Percentiles rank a stretch among this genome's conserved stretches.
These are phyloP conservation scores for Caenorhabditis imperialis DNA, from an alignment of 2,888 invertebrate species.

Conservation along the genomic window DNA sequence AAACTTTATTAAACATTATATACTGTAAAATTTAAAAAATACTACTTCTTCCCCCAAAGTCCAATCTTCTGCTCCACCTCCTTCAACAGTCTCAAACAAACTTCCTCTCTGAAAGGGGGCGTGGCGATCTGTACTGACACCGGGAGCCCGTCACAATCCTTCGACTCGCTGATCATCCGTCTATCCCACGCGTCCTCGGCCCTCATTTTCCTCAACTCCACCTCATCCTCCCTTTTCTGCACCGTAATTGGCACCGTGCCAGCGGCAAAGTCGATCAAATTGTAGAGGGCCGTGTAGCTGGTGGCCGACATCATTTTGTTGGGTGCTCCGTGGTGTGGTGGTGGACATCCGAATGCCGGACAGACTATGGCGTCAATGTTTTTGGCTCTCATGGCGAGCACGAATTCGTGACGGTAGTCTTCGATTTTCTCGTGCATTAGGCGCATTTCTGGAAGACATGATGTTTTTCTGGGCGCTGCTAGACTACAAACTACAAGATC, in stretches of 20 bases:
- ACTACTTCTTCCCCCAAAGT: too few relatives aligned
- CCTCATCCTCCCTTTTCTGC: conserved; percentile 65
- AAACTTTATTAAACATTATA: too few relatives aligned
- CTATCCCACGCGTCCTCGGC: conserved; percentile 62
- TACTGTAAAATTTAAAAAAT: too few relatives aligned
- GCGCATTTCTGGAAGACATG: conserved; percentile 49
- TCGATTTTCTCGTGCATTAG: conserved; percentile 55
- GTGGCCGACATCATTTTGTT: conserved; percentile 65
- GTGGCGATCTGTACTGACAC: conserved; percentile 70
- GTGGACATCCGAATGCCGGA: conserved; percentile 46
- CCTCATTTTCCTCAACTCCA: conserved; percentile 49
- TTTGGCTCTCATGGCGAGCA: conserved; percentile 28
- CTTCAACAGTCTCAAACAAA: conserved; percentile 62
- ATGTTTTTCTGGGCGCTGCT: neutral
- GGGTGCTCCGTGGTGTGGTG: conserved; percentile 65
- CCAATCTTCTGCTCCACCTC: conserved; percentile 62
- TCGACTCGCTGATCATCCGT: conserved; percentile 53
- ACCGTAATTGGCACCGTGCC: conserved; percentile 77
- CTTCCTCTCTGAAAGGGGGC: conserved; percentile 70
- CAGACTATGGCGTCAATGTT: conserved; percentile 44
- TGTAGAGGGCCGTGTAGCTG: conserved; percentile 59
- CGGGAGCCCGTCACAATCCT: conserved; percentile 67
- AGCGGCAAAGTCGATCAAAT: conserved; percentile 55
- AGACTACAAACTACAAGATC: too few relatives aligned
- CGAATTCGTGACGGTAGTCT: conserved; percentile 53